phyloP scores from a whole-genome alignment of 2,797 vertebrate genomes.

The Orientallactaga sibirica region DNA sequence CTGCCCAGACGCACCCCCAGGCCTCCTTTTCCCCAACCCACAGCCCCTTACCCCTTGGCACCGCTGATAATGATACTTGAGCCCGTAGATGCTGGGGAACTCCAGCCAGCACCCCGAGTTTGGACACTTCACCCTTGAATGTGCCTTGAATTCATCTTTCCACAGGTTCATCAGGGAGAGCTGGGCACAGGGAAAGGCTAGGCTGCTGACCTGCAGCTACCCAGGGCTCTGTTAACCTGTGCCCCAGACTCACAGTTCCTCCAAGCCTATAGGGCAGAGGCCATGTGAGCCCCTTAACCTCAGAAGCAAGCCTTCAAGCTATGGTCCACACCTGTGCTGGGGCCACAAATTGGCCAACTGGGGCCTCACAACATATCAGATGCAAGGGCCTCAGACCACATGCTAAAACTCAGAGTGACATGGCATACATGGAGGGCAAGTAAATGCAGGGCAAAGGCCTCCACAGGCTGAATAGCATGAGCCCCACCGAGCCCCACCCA shows the following conservation, averaged over 20 bases:
- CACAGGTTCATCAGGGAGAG: constrained; percentile 96
- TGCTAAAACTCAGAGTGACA: not conserved
- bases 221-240: not conserved
- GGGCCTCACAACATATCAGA: not conserved
- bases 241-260: not conserved
- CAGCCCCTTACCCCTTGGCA: constrained; percentile 94
- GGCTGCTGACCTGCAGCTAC: constrained; percentile 13
- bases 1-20: constrained; percentile 24
- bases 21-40: constrained; percentile 47
- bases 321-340: not conserved
- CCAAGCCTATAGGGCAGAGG: not conserved
- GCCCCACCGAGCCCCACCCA: not conserved
- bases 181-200: constrained; percentile 85
- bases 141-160: constrained; percentile 98
- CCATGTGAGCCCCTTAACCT: not conserved
- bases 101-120: constrained; percentile 98
- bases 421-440: not conserved
- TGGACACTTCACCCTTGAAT: constrained; percentile 96
- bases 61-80: constrained; percentile 99
- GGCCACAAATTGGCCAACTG: not conserved
- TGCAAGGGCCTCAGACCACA: not conserved
- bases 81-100: constrained; percentile 98
- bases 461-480: rapidly evolving
- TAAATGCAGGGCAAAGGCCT: not conserved
- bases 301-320: not conserved